Evolutionary conservation across 2,797 vertebrate species (phyloP).

Genomic region (Catharus ustulatus): DNA sequence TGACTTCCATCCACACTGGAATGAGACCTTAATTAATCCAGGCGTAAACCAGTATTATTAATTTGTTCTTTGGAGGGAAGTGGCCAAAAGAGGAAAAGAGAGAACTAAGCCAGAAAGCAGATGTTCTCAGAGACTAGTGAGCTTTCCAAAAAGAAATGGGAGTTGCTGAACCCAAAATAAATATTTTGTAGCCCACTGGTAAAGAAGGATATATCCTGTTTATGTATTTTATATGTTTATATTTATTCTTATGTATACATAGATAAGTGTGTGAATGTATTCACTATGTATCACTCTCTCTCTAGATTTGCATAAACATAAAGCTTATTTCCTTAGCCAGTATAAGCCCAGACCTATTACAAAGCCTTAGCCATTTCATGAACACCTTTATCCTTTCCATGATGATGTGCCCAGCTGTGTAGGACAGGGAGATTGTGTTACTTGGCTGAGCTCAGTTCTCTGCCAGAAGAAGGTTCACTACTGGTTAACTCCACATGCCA

Average conservation of each 20-base stretch:
- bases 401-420: background rate
- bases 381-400: background rate
- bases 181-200: background rate
- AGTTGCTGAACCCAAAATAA: background rate
- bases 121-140: background rate
- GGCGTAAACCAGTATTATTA: background rate
- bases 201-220: background rate
- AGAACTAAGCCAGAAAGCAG: background rate
- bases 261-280: background rate
- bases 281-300: background rate
- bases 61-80: background rate
- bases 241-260: background rate
- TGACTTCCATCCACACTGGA: background rate
- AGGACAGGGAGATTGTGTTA: background rate
- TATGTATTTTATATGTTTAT: background rate
- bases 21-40: background rate
- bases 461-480: background rate
- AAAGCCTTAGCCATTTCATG: background rate
- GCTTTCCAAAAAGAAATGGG: background rate
- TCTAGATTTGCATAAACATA: background rate
- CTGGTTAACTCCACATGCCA: background rate
- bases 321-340: background rate
- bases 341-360: background rate
- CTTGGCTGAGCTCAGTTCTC: background rate
- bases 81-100: background rate